A percentile compares a stretch with the other conserved stretches of the same genome.
Conservation (phyloP, 2,797 vertebrate genomes). For the Scleropages formosus region DNA sequence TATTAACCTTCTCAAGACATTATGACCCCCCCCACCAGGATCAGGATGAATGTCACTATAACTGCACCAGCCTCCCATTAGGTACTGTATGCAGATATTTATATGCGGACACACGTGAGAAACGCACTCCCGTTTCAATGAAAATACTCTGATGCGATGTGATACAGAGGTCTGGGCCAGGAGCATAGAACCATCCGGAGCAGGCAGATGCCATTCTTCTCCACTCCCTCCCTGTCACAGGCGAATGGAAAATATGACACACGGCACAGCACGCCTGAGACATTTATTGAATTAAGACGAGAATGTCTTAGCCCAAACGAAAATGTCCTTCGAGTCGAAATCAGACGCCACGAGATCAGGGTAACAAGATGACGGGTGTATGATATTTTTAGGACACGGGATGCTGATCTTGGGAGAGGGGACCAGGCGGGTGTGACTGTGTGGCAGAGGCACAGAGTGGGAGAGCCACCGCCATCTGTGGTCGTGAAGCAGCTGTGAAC, state of each 20-base stretch:
- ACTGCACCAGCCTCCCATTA: constrained; percentile 28
- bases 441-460: constrained; percentile 29
- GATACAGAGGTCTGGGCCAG: constrained; percentile 32
- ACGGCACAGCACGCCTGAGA: constrained; percentile 39
- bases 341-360: constrained; percentile 58
- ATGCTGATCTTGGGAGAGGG: constrained; percentile 36
- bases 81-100: constrained; percentile 46
- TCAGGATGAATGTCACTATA: constrained; percentile 41
- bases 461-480: constrained; percentile 27
- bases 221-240: constrained; percentile 2
- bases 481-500: constrained; percentile 39
- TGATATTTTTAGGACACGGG: constrained; percentile 58
- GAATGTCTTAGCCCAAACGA: constrained; percentile 62
- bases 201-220: constrained; percentile 31
- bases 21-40: constrained; percentile 49
- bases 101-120: constrained; percentile 52
- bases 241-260: constrained; percentile 48
- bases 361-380: constrained; percentile 58
- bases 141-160: constrained; percentile 57
- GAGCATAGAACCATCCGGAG: constrained; percentile 36
- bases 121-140: constrained; percentile 60
- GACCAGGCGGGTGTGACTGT: constrained; percentile 21
- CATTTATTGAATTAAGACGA: constrained; percentile 64
- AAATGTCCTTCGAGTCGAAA: constrained; percentile 64
- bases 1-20: constrained; percentile 44